Base-by-base conservation (phyloP, 2,888 invertebrate species). In the Drosophila merina region DNA sequence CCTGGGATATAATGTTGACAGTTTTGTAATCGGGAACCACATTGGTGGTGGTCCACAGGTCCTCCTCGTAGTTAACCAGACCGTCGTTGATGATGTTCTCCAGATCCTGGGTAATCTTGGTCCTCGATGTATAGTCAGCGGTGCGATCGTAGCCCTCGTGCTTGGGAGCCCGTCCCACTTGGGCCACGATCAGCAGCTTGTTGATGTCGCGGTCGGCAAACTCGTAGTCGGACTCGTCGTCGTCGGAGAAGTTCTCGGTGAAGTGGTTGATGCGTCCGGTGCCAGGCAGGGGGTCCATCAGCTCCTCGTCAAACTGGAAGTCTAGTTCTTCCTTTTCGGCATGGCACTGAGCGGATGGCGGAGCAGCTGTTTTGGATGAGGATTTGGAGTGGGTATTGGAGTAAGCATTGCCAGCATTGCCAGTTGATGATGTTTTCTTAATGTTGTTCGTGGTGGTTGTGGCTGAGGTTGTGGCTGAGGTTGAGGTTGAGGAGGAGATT, bases 51-150 rank as follows among this genome's bases (percentile, higher is more conserved):
- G 93, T 95, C 97, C 97, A 97, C 57, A 99, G 92, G 89, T 98
- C 98, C 89, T 98, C 97, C 92, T 99, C 99, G 85, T 99, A 99
- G 86, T 97, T 96, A 89, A 95, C 95, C 20, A 99, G 93, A n/a
- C 99, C 99, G 91, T 99, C 98, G 82, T 98, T 98, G 82, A 99
- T 99, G 45, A 97, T 96, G 92, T 98, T 96, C 82, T 96, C 98
- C 82, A 99, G 93, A 89, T 99, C 98, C 92, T 98, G 97, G 7
- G 97, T 96, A 92, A 99, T 97, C 94, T 98, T 98, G 42, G 97
- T 96, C 74, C 99, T 93, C 0, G 97, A 96, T 70, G 94, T 95
- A 94, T 95, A 96, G 88, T 97, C 98, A 0, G 97, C 98, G 3
- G 97, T 97, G 48, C 97, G 94, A 93, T 99, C 99, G 81, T 96